Conservation (phyloP, 2,113 vertebrate genomes). For the Amazona guildingii region DNA sequence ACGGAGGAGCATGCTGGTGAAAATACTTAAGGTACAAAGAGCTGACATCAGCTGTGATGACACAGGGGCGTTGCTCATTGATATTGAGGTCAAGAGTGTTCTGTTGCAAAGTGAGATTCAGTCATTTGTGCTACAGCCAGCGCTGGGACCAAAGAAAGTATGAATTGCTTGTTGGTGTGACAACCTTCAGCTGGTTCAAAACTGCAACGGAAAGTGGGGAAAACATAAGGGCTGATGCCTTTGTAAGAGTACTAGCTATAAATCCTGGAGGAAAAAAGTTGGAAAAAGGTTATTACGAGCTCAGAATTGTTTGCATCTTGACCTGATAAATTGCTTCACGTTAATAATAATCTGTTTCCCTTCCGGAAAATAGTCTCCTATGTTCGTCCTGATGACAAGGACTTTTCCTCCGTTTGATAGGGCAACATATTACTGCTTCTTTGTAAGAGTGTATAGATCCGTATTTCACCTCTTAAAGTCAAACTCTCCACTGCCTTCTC, state of each 20-base stretch:
- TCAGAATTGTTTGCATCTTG: neutral
- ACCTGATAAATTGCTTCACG: neutral
- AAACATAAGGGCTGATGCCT: neutral
- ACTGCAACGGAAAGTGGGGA: neutral
- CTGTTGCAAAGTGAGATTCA: neutral
- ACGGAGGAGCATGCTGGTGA: neutral
- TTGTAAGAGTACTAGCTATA: neutral
- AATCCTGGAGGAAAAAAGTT: neutral
- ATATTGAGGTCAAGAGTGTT: neutral
- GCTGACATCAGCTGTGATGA: neutral
- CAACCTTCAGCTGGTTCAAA: neutral
- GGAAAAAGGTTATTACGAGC: neutral
- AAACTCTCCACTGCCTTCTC: neutral
- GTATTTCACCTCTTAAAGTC: neutral
- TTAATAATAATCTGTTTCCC: neutral
- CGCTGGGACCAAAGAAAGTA: neutral
- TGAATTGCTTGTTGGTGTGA: neutral
- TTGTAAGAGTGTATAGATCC: neutral
- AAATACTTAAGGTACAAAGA: neutral
- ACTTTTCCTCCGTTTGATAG: neutral
- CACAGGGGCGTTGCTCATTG: neutral
- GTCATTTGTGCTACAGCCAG: neutral
- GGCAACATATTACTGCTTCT: neutral
- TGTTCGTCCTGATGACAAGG: neutral
- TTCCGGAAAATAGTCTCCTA: neutral